phyloP scores from a whole-genome alignment of 2,113 vertebrate species.

The Anseranas semipalmata region DNA sequence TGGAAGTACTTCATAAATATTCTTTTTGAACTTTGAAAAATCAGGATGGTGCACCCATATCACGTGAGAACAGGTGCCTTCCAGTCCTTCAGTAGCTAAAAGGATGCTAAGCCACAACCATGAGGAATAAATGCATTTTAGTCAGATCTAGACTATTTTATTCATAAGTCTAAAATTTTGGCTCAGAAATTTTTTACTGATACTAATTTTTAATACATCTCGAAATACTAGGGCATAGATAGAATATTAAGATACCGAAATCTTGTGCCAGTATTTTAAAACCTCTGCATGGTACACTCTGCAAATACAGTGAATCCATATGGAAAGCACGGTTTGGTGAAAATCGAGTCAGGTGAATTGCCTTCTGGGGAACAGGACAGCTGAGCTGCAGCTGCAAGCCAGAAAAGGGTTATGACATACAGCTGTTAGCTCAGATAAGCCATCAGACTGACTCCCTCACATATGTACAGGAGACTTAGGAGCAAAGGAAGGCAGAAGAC shows the following conservation, averaged over 20 bases:
- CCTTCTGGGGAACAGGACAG: not conserved
- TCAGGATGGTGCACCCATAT: not conserved
- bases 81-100: not conserved
- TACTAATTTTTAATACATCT: not conserved
- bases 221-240: not conserved
- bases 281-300: not conserved
- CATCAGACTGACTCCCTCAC: not conserved
- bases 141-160: not conserved
- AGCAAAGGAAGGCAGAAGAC: not conserved
- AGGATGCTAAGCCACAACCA: not conserved
- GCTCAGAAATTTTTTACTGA: not conserved
- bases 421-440: not conserved
- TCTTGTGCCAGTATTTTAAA: not conserved
- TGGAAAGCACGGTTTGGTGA: not conserved
- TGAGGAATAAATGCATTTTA: not conserved
- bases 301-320: not conserved
- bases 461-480: not conserved
- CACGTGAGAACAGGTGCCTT: not conserved
- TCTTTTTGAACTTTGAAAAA: not conserved
- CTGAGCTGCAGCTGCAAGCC: not conserved
- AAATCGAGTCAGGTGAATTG: not conserved
- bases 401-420: not conserved
- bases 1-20: not conserved
- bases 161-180: not conserved
- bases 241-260: not conserved